These are phyloP conservation scores for Macrosoma leucophasiata DNA, from an alignment of 2,888 invertebrate species.

Conservation along the genomic window DNA sequence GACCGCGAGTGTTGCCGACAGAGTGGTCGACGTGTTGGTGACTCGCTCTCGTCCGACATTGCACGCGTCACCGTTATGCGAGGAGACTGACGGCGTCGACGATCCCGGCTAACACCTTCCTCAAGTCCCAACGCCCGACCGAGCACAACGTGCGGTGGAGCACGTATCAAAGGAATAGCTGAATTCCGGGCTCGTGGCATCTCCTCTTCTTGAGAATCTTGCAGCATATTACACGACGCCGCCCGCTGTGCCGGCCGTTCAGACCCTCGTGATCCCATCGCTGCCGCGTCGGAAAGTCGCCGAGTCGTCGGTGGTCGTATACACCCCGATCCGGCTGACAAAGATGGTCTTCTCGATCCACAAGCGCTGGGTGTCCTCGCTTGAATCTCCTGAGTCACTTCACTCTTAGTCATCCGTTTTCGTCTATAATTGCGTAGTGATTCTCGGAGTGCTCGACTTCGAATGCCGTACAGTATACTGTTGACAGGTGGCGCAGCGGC, in stretches of 20 bases:
- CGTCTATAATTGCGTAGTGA: conserved; percentile 86
- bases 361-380: conserved; percentile 87
- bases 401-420: conserved; percentile 85
- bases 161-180: conserved; percentile 67
- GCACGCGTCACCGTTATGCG: conserved; percentile 83
- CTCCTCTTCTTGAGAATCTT: conserved; percentile 75
- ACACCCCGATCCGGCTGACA: conserved; percentile 75
- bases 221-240: conserved; percentile 81
- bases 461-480: conserved; percentile 85
- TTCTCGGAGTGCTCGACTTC: conserved; percentile 81
- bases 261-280: conserved; percentile 54
- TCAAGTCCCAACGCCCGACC: conserved; percentile 77
- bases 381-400: conserved; percentile 87
- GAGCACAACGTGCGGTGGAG: conserved; percentile 77
- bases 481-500: conserved; percentile 84
- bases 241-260: conserved; percentile 75
- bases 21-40: conserved; percentile 65
- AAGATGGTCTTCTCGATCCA: conserved; percentile 82
- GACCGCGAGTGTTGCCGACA: conserved; percentile 69
- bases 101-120: conserved; percentile 45
- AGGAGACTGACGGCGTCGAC: conserved; percentile 75
- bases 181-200: conserved; percentile 44
- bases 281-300: conserved; percentile 62
- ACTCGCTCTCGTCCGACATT: conserved; percentile 83
- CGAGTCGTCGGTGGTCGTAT: conserved; percentile 61